Evolutionary conservation across 2,888 invertebrate genomes (phyloP).

Genomic region (Miltochrista miniata): DNA sequence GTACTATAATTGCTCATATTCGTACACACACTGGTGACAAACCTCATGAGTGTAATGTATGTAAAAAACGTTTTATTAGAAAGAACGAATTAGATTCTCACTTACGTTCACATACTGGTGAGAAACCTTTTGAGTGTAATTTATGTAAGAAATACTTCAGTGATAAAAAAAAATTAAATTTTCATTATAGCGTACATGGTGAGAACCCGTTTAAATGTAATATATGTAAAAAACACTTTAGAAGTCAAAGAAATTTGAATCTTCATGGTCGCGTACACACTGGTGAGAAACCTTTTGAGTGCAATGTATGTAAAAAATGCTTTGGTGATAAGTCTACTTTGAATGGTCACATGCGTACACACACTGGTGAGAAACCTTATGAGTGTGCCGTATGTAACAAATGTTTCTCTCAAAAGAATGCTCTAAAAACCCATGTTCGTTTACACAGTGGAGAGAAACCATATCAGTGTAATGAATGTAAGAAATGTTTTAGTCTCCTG

Average conservation of each 20-base stretch:
- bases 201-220: not conserved
- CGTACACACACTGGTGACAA: too few relatives aligned
- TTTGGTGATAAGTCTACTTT: not conserved
- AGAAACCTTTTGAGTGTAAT: not conserved
- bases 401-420: not conserved
- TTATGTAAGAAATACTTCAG: not conserved
- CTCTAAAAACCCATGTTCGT: too few relatives aligned
- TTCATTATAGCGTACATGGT: not conserved
- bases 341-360: not conserved
- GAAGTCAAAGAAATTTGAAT: not conserved
- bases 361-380: not conserved
- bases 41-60: not conserved
- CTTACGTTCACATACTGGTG: not conserved
- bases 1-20: too few relatives aligned
- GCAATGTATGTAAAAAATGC: not conserved
- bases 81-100: not conserved
- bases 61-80: not conserved
- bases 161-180: not conserved
- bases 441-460: too few relatives aligned
- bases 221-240: not conserved
- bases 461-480: too few relatives aligned
- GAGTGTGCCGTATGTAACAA: not conserved
- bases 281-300: not conserved
- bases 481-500: too few relatives aligned
- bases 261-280: not conserved